phyloP scores from a whole-genome alignment of 2,113 vertebrate species.

The Climacteris rufus region DNA sequence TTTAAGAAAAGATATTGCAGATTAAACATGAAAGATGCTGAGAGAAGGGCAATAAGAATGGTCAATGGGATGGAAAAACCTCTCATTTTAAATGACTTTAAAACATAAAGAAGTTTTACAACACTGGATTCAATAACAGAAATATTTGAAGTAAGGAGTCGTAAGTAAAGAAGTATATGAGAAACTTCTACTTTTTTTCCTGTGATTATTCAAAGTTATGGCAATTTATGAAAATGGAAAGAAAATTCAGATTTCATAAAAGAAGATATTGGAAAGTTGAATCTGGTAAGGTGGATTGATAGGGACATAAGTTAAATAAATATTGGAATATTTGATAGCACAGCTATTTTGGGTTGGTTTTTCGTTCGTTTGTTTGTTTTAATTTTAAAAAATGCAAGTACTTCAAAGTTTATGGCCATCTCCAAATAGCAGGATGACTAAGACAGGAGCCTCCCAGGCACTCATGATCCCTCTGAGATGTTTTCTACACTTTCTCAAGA shows the following conservation, averaged over 20 bases:
- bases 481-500: background rate
- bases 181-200: background rate
- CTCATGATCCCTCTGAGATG: background rate
- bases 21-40: background rate
- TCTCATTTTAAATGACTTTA: background rate
- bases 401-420: background rate
- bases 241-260: background rate
- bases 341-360: background rate
- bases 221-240: background rate
- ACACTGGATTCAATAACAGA: background rate
- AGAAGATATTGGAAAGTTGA: background rate
- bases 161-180: background rate
- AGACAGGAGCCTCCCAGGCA: background rate
- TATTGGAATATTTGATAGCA: background rate
- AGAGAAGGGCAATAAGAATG: background rate
- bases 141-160: background rate
- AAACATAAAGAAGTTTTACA: background rate
- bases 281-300: background rate
- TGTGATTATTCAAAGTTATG: background rate
- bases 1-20: background rate
- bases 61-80: background rate
- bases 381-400: background rate
- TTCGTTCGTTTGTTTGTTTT: too few relatives aligned
- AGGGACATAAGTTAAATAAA: background rate
- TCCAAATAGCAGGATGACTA: background rate